Base-by-base conservation (phyloP, 2,113 vertebrate genomes). In the Willisornis vidua region DNA sequence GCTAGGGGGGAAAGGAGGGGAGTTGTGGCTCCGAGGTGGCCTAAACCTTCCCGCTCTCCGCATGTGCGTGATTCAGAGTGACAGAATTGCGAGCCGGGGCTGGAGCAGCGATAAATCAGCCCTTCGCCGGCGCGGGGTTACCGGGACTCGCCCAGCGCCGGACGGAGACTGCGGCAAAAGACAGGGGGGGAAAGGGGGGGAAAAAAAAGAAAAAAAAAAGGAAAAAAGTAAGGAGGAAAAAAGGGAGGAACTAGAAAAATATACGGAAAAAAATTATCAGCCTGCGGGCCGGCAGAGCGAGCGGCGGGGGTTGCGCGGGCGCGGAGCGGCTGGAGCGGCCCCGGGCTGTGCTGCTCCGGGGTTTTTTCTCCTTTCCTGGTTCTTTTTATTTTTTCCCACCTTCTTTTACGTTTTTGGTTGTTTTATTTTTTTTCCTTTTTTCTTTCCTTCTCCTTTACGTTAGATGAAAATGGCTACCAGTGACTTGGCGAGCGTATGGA, bases 391-490 rank as follows among this genome's bases (percentile, higher is more conserved):
- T 77, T 45, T 16, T 33, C 6, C 19, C 6, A 6, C 45, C 45
- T 52, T 59, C 37, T 58, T 70, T 24, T 39, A 11, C 28, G 29
- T 65, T 77, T 70, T n/a, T 6, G 75, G 19, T 39, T 20, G 6
- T 14, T 11, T 28, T n/a, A 76, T 15, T 7, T 48, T 41, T 43
- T 14, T 37, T 5, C 4, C 6, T 13, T 48, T 82, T 91, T 72
- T 61, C 43, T n/a, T 77, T 74, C 46, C 74, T 93, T 49, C 59
- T 67, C 41, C 59, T n/a, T 74, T 77, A 70, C 70, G 75, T 91
- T 83, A 94, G 46, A 74, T 78, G 95, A 93, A 94, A 94, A 96
- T 96, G 95, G 95, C 95, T 93, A 85, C 95, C 93, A 39, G 35
- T 52, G 93, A 57, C 86, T 91, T 89, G 87, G 72, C 46, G 81